Conservation (phyloP, 2,113 vertebrate genomes). For the Brachyhypopomus gauderio region DNA sequence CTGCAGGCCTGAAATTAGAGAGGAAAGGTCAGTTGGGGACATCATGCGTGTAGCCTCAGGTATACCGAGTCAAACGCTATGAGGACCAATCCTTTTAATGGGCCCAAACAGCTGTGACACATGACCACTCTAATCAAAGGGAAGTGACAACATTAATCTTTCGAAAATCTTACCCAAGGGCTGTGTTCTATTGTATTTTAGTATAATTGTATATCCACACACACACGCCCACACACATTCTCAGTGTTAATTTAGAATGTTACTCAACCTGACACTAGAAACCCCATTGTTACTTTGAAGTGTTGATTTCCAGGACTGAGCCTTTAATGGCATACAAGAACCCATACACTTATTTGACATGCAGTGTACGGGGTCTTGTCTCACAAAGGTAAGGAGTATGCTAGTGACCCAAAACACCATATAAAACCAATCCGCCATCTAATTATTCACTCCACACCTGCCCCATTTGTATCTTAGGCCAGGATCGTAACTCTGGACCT, state of each 20-base stretch:
- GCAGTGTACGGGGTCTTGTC: too few relatives aligned
- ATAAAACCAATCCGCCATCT: background rate
- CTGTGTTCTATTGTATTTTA: background rate
- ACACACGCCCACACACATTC: background rate
- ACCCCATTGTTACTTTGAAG: background rate
- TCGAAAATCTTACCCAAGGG: background rate
- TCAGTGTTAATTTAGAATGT: background rate
- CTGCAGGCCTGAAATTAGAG: background rate
- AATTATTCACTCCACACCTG: background rate
- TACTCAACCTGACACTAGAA: too few relatives aligned
- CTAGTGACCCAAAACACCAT: background rate
- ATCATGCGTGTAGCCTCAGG: slow-evolving; percentile 37
- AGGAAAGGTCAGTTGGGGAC: slow-evolving; percentile 33
- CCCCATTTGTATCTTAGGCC: background rate
- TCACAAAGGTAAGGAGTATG: too few relatives aligned
- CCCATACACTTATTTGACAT: too few relatives aligned
- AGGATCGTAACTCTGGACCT: background rate
- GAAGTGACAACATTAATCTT: too few relatives aligned
- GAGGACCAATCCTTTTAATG: slow-evolving; percentile 27
- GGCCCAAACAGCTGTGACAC: slow-evolving; percentile 2
- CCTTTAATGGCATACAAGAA: too few relatives aligned
- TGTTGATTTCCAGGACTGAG: background rate
- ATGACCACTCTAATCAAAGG: slow-evolving; percentile 29
- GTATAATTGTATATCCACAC: background rate
- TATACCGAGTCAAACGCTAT: slow-evolving; percentile 20